A percentile compares a stretch with the other conserved stretches of the same genome.
Evolutionary conservation across 2,797 vertebrate genomes (phyloP).

Genomic region (Gymnoscopelus braueri): DNA sequence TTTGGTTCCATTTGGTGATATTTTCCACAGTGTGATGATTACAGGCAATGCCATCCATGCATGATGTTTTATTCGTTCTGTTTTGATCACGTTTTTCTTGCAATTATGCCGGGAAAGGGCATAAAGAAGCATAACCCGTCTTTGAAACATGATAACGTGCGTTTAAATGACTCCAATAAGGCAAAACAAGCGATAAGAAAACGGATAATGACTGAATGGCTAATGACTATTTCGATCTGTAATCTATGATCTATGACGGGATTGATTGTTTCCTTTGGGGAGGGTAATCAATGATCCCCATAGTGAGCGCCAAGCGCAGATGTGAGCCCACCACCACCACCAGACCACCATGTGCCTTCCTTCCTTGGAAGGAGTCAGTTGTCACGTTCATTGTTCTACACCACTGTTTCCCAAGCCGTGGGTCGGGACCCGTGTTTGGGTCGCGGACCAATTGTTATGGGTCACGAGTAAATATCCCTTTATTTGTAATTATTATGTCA

Average conservation of each 20-base stretch:
- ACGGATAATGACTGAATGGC: neutral
- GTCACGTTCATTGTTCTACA: slow-evolving; percentile 18
- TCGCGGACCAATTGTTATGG: no score
- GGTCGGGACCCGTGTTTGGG: no score
- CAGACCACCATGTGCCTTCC: slow-evolving; percentile 62
- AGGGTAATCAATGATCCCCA: slow-evolving; percentile 33
- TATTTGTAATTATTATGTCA: no score
- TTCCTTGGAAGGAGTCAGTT: slow-evolving; percentile 33
- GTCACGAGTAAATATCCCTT: no score
- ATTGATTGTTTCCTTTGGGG: slow-evolving; percentile 1
- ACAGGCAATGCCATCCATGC: no score
- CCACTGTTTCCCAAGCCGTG: neutral
- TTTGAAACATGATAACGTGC: neutral
- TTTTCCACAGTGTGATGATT: no score
- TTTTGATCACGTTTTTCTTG: neutral
- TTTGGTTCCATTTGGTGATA: neutral
- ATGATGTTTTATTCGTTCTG: neutral
- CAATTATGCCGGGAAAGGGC: neutral
- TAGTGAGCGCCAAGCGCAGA: slow-evolving; percentile 50
- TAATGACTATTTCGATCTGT: neutral
- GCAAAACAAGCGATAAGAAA: neutral
- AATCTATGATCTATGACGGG: neutral
- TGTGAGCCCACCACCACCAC: slow-evolving; percentile 28
- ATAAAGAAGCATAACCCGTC: no score
- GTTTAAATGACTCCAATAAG: neutral